A percentile compares a stretch with the other conserved stretches of the same genome.
phyloP scores from a whole-genome alignment of 2,797 vertebrate species.

The Onychomys torridus region DNA sequence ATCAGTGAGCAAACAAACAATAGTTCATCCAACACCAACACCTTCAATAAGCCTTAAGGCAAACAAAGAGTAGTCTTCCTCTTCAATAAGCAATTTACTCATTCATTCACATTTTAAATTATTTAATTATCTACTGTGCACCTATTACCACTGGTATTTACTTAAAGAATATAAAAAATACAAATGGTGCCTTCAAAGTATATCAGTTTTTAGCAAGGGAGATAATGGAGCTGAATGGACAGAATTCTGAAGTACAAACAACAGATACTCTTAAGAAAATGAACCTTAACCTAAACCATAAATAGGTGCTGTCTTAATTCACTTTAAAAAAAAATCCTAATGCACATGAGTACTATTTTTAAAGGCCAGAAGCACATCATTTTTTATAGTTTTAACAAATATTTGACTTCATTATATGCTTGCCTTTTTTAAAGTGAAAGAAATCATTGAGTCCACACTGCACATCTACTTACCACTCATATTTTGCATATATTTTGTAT shows the following conservation, averaged over 20 bases:
- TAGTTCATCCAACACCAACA: neutral
- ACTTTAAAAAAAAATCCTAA: neutral
- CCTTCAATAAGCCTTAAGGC: neutral
- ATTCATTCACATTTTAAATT: neutral
- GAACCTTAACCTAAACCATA: neutral
- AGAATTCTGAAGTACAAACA: neutral
- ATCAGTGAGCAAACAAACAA: neutral
- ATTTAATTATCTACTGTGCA: neutral
- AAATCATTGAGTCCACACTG: neutral
- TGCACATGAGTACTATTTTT: neutral
- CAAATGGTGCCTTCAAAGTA: neutral
- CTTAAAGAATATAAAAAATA: conserved; percentile 11
- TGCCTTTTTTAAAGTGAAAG: neutral
- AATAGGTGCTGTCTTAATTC: neutral
- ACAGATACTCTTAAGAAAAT: neutral
- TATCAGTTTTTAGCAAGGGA: neutral
- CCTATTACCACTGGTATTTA: neutral
- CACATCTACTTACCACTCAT: neutral
- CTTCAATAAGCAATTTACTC: neutral
- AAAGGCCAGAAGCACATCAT: neutral
- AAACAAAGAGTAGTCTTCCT: neutral
- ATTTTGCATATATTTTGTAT: neutral
- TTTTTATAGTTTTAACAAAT: neutral
- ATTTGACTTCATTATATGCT: neutral
- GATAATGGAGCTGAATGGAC: neutral